Conservation (phyloP, 2,113 vertebrate species). For the Turnix velox region DNA sequence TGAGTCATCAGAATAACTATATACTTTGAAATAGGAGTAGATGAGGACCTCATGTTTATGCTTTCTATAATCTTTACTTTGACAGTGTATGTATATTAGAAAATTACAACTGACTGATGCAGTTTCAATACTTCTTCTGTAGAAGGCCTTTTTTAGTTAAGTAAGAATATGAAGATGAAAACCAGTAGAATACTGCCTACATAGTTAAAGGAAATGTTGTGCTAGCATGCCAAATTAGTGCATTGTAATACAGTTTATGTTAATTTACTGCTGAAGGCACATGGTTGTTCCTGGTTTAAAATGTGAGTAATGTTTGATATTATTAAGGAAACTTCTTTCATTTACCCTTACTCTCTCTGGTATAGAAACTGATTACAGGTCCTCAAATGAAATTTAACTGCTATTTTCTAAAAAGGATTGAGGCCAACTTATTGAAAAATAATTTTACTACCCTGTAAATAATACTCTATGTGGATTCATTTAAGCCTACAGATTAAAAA, state of each 20-base stretch:
- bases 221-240: background rate
- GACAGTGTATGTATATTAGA: background rate
- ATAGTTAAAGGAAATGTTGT: background rate
- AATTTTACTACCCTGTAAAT: background rate
- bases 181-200: background rate
- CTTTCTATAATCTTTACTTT: background rate
- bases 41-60: background rate
- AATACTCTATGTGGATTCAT: background rate
- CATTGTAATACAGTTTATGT: background rate
- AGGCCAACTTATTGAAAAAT: background rate
- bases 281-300: background rate
- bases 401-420: background rate
- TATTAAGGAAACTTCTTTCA: background rate
- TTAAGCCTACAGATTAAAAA: background rate
- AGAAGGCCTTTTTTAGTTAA: background rate
- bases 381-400: background rate
- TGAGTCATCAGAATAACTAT: background rate
- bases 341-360: accelerated
- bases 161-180: background rate
- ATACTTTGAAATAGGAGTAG: background rate
- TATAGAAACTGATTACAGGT: background rate
- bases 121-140: background rate
- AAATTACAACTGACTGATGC: background rate
- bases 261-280: background rate
- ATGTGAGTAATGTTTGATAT: background rate